These are phyloP conservation scores for Lutraria lutraria DNA, from an alignment of 2,888 invertebrate genomes.

Conservation along the genomic window DNA sequence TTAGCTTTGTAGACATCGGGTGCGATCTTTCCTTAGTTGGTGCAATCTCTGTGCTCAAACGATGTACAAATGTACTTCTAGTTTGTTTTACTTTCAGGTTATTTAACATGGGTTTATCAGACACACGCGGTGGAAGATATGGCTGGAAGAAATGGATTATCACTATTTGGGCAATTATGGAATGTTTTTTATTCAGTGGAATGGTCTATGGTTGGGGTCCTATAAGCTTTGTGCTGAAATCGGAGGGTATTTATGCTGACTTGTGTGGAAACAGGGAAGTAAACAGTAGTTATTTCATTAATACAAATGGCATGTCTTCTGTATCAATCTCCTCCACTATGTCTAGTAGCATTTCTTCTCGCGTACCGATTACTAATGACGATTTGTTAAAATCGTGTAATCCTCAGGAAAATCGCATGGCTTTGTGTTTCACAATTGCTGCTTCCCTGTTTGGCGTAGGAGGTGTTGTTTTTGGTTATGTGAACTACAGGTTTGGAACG, in stretches of 20 bases:
- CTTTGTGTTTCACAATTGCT: conserved; percentile 76
- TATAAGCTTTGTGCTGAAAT: conserved; percentile 75
- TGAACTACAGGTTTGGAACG: too few species aligned
- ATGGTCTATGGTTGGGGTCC: conserved; percentile 80
- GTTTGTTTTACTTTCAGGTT: too few species aligned
- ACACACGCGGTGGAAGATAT: conserved; percentile 42
- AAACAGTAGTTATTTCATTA: neutral
- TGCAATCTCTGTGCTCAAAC: too few species aligned
- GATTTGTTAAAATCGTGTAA: conserved; percentile 47
- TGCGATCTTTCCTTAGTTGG: too few species aligned
- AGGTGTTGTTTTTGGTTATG: conserved; percentile 76
- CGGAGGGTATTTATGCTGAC: conserved; percentile 72
- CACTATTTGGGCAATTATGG: conserved; percentile 77
- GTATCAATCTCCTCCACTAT: neutral
- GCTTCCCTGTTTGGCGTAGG: conserved; percentile 77
- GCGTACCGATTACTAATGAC: neutral
- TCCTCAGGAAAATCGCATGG: conserved; percentile 71
- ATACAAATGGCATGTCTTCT: neutral
- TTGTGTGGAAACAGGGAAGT: conserved; percentile 42
- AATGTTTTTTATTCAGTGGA: conserved; percentile 78
- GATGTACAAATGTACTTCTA: too few species aligned
- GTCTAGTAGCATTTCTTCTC: neutral
- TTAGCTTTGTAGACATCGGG: too few species aligned
- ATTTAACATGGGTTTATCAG: conserved; percentile 53
- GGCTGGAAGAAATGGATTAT: conserved; percentile 67